Percentiles rank a stretch among this genome's conserved stretches.
Evolutionary conservation across 2,113 vertebrate species (phyloP).

Genomic region (mouse (Mus musculus)): DNA sequence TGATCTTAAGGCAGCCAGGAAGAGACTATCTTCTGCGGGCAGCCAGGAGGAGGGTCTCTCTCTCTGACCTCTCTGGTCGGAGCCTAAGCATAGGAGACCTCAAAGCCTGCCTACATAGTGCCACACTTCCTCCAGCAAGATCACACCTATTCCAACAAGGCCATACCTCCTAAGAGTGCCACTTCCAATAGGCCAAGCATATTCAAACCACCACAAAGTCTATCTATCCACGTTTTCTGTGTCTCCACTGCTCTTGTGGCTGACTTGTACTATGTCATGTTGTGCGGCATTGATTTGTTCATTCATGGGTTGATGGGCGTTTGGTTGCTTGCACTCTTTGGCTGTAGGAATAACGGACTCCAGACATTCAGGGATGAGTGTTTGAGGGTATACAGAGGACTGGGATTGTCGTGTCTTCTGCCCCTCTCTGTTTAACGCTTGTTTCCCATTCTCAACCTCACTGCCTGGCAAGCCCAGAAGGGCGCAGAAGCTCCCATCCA

Average conservation of each 20-base stretch:
- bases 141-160: too few species aligned
- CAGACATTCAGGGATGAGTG: accelerated
- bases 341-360: accelerated
- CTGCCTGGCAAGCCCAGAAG: not conserved
- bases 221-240: accelerated
- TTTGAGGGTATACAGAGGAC: not conserved
- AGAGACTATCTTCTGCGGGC: too few species aligned
- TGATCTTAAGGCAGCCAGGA: too few species aligned
- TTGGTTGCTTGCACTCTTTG: not conserved
- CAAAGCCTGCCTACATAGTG: too few species aligned
- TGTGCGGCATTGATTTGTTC: too few species aligned
- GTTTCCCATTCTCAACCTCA: not conserved
- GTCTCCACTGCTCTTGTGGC: accelerated
- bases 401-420: not conserved
- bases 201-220: not conserved
- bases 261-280: accelerated
- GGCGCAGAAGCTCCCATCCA: too few species aligned
- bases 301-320: accelerated
- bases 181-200: too few species aligned
- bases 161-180: too few species aligned
- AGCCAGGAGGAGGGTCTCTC: too few species aligned
- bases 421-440: not conserved
- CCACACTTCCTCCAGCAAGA: too few species aligned
- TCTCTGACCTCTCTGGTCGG: too few species aligned
- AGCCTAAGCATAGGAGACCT: too few species aligned